These are phyloP conservation scores for Theretra japonica DNA, from an alignment of 2,888 invertebrate species.

Conservation along the genomic window DNA sequence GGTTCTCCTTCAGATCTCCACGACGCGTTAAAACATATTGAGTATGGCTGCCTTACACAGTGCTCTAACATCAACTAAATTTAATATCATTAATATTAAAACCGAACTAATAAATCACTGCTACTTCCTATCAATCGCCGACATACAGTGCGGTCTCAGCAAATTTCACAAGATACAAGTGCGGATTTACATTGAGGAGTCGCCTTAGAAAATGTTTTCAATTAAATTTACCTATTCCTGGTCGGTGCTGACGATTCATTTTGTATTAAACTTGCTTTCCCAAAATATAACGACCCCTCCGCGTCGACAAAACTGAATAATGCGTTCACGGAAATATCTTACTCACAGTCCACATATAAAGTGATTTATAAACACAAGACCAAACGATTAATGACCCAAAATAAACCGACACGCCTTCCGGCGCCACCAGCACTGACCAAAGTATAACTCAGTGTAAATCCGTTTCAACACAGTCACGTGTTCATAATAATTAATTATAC, in stretches of 20 bases:
- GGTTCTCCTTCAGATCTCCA: neutral
- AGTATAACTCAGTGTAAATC: constrained; percentile 14
- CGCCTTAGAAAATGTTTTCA: neutral
- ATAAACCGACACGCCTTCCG: neutral
- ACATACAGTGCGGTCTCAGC: constrained; percentile 1
- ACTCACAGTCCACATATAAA: too few relatives aligned
- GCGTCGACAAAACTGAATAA: neutral
- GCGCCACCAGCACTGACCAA: neutral
- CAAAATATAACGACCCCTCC: neutral
- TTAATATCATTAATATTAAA: neutral
- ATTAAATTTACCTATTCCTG: too few relatives aligned
- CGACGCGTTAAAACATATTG: neutral
- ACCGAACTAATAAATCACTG: neutral
- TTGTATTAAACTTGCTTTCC: neutral
- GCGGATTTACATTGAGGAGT: constrained; percentile 19
- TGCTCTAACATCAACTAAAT: neutral
- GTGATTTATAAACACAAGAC: neutral
- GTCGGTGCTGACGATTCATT: neutral
- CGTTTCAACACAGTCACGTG: neutral
- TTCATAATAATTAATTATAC: neutral
- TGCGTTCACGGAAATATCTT: neutral
- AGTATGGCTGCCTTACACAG: constrained; percentile 24
- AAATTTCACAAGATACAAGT: neutral
- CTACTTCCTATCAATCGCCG: neutral
- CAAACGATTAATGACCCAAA: neutral